Evolutionary conservation across 2,888 invertebrate genomes (phyloP).

Genomic region (Rotaria socialis): DNA sequence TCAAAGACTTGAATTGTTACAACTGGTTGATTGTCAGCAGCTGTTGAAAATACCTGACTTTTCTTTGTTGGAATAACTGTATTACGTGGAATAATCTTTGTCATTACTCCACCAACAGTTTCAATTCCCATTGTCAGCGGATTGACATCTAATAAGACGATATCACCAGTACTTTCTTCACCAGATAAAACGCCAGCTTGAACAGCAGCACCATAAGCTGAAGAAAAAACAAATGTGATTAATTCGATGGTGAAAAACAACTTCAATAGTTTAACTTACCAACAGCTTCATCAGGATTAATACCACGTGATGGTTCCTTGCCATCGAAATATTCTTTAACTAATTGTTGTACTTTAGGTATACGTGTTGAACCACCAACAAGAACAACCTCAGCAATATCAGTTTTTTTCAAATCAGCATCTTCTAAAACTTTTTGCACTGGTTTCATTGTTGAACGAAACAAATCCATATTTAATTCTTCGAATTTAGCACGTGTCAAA

Average conservation of each 20-base stretch:
- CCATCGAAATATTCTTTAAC: conserved; percentile 76
- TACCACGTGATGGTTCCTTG: conserved; percentile 95
- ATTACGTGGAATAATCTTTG: conserved; percentile 91
- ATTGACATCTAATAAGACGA: conserved; percentile 92
- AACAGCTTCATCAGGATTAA: conserved; percentile 97
- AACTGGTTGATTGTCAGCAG: conserved; percentile 95
- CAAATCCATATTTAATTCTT: conserved; percentile 84
- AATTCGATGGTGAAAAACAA: no score
- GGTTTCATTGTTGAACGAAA: conserved; percentile 84
- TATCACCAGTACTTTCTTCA: conserved; percentile 88
- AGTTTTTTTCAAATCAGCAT: conserved; percentile 96
- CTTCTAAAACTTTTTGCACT: conserved; percentile 89
- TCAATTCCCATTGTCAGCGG: conserved; percentile 98
- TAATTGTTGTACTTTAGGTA: conserved; percentile 80
- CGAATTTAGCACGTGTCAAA: conserved; percentile 93
- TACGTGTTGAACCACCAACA: conserved; percentile 97
- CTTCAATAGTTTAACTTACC: not conserved
- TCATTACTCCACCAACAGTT: conserved; percentile 99
- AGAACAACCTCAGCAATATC: conserved; percentile 97
- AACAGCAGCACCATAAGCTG: conserved; percentile 91
- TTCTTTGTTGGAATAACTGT: conserved; percentile 99
- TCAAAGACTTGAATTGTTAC: conserved; percentile 79
- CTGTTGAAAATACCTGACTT: conserved; percentile 97
- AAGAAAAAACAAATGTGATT: not conserved
- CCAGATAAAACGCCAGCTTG: conserved; percentile 96